Base-by-base conservation (phyloP, 1,140 invertebrate species). In the Drosophila persimilis region DNA sequence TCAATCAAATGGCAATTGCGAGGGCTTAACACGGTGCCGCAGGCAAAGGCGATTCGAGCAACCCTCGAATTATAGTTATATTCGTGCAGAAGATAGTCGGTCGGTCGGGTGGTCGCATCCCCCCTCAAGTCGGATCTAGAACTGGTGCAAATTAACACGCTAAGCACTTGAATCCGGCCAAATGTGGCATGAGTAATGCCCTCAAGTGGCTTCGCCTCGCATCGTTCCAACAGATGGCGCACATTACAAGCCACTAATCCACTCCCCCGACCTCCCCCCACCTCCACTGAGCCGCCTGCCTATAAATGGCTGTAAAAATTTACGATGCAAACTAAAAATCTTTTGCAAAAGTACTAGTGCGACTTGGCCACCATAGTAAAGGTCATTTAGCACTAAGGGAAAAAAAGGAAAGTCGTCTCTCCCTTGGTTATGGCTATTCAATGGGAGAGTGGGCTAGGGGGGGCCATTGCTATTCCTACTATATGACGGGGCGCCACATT, bases 161-260 rank as follows among this genome's bases (percentile, higher is more conserved):
- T 88, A 83, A 88, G 84, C 83, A 88, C 79, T 88, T 89, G 84
- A 88, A 83, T 88, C 84, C 71, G 6, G 72, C 78, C 71, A 88
- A 88, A 88, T 88, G 83, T 88, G 84, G 83, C 83, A 77, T 88
- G 79, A 76, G 84, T 88, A 88, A 88, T 88, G 84, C 84, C 83
- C 78, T 81, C 77, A 86, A 86, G 81, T 86, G 81, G 73, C 74
- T 13, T 39, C 35, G 35, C 11, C 5, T 13, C 11, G 35, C 35
- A 39, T 39, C 35, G 35, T 39, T 5, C 35, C 81, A 64, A 57
- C 81, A 86, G 80, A 77, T 83, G 77, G 73, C 74, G 81, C 56
- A 81, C 81, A 86, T 85, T 77, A 88, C 81, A 81, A 72, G 81
- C 81, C 83, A 75, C 73, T 85, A 80, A 80, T 80, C 74, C 79